Percentiles rank a stretch among this genome's conserved stretches.
phyloP scores from a whole-genome alignment of 2,797 vertebrate species.

The Pitangus sulphuratus region DNA sequence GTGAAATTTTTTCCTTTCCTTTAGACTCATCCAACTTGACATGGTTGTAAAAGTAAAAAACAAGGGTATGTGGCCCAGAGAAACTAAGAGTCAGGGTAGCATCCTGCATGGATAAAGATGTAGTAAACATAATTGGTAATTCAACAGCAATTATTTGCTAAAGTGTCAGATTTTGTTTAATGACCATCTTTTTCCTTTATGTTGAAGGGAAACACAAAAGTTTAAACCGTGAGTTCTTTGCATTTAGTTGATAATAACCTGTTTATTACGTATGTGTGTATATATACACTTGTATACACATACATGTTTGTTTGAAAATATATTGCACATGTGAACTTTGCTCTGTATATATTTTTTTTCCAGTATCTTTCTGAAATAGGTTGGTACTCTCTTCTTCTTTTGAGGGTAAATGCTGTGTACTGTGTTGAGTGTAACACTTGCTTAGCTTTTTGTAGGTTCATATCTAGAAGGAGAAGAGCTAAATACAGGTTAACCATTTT shows the following conservation, averaged over 20 bases:
- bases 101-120: not conserved
- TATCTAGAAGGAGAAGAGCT: not conserved
- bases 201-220: not conserved
- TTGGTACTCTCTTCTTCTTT: not conserved
- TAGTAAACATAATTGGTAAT: not conserved
- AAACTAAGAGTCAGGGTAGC: not conserved
- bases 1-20: not conserved
- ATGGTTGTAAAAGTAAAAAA: not conserved
- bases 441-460: not conserved
- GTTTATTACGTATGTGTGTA: accelerated
- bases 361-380: not conserved
- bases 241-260: not conserved
- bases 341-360: not conserved
- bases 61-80: not conserved
- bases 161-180: not conserved
- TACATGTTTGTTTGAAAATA: not conserved
- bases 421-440: not conserved
- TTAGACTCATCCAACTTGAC: not conserved
- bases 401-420: not conserved
- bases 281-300: accelerated
- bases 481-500: not conserved
- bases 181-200: not conserved
- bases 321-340: not conserved
- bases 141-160: not conserved
- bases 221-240: not conserved